These are phyloP conservation scores for Osmoderma eremita DNA, from an alignment of 2,888 invertebrate species.

Conservation along the genomic window DNA sequence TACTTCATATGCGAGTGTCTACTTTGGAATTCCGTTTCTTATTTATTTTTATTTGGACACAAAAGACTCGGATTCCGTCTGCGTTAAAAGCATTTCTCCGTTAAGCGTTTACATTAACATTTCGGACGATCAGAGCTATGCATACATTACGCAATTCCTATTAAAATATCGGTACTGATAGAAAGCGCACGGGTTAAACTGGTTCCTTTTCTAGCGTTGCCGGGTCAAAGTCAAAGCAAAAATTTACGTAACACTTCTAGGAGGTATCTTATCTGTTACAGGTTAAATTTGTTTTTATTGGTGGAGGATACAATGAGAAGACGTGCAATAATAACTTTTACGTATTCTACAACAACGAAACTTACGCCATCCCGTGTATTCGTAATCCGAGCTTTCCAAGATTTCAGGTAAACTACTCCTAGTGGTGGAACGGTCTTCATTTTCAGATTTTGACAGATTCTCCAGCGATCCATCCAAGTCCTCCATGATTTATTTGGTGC, in stretches of 20 bases:
- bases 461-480: conserved; percentile 51
- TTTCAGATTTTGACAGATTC: conserved; percentile 53
- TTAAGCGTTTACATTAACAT: background rate
- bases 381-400: conserved; percentile 53
- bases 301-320: background rate
- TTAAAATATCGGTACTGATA: conserved; percentile 6
- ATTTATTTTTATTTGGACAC: background rate
- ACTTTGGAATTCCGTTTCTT: background rate
- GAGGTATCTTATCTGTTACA: background rate
- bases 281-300: background rate
- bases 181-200: conserved; percentile 9
- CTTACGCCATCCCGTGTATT: conserved; percentile 58
- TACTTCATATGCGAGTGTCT: background rate
- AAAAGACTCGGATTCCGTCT: background rate
- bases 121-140: background rate
- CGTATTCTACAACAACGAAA: conserved; percentile 36
- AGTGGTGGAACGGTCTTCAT: conserved; percentile 42
- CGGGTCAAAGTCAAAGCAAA: too few species aligned
- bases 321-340: too few species aligned
- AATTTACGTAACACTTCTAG: background rate
- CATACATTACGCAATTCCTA: conserved; percentile 11
- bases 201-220: conserved; percentile 19
- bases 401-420: conserved; percentile 48
- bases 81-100: background rate
- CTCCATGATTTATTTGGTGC: conserved; percentile 48